phyloP scores from a whole-genome alignment of 1,140 invertebrate genomes.

The Eriosoma lanigerum region DNA sequence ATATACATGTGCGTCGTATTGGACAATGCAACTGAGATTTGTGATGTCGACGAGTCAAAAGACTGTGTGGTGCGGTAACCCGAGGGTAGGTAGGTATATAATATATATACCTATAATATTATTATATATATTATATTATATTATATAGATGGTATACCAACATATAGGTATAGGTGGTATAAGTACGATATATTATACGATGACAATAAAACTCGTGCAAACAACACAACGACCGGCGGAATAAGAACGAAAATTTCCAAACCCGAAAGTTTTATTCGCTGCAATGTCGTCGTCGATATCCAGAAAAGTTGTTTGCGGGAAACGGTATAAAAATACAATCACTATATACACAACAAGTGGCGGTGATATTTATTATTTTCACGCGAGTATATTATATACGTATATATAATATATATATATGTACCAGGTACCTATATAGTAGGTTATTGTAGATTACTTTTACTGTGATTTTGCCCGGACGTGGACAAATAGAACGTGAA shows the following conservation, averaged over 20 bases:
- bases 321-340: not conserved
- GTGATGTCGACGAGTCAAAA: too few species aligned
- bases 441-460: not conserved
- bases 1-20: too few species aligned
- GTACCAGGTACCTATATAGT: not conserved
- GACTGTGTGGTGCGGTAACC: too few species aligned
- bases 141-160: too few species aligned
- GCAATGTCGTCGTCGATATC: not conserved
- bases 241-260: not conserved
- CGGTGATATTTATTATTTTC: not conserved
- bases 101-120: too few species aligned
- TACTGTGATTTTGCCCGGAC: not conserved
- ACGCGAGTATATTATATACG: not conserved
- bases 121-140: too few species aligned
- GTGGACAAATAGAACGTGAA: not conserved
- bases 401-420: not conserved
- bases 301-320: not conserved
- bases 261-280: not conserved
- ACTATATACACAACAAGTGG: not conserved
- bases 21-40: too few species aligned
- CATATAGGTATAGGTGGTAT: too few species aligned
- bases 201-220: too few species aligned
- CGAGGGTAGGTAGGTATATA: too few species aligned
- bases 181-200: too few species aligned
- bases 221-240: too few species aligned